phyloP scores from a whole-genome alignment of 2,888 invertebrate species.

The Plagodis dolabraria region DNA sequence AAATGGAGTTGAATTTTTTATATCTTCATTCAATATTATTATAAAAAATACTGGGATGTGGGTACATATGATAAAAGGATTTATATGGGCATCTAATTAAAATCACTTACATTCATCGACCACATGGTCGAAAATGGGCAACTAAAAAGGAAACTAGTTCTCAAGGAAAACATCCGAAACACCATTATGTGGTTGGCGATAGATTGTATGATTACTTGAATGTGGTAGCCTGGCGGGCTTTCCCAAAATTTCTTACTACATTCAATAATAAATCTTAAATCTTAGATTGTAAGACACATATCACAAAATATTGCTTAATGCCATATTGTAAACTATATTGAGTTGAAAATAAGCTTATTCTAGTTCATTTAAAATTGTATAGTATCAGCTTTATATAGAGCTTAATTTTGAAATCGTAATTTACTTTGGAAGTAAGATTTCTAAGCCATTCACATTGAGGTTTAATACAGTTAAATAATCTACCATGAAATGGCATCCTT shows the following conservation, averaged over 20 bases:
- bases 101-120: no score
- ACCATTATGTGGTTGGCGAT: no score
- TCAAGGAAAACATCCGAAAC: no score
- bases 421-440: slow-evolving; percentile 4
- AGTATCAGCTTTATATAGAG: slow-evolving; percentile 7
- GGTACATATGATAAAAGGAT: no score
- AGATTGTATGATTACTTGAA: no score
- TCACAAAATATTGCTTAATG: slow-evolving; percentile 10
- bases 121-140: no score
- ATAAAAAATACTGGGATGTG: no score
- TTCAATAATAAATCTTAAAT: slow-evolving; percentile 10
- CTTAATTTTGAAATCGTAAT: slow-evolving; percentile 7
- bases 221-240: no score
- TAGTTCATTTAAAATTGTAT: slow-evolving; percentile 6
- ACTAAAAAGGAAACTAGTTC: no score
- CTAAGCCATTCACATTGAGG: not conserved
- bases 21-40: not conserved
- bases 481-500: no score
- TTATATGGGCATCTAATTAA: no score
- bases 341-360: not conserved
- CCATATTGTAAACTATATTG: not conserved
- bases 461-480: no score
- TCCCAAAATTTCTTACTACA: not conserved
- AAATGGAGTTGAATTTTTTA: not conserved
- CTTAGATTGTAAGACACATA: slow-evolving; percentile 13